These are phyloP conservation scores for Pempheris klunzingeri DNA, from an alignment of 2,797 vertebrate species.

Conservation along the genomic window DNA sequence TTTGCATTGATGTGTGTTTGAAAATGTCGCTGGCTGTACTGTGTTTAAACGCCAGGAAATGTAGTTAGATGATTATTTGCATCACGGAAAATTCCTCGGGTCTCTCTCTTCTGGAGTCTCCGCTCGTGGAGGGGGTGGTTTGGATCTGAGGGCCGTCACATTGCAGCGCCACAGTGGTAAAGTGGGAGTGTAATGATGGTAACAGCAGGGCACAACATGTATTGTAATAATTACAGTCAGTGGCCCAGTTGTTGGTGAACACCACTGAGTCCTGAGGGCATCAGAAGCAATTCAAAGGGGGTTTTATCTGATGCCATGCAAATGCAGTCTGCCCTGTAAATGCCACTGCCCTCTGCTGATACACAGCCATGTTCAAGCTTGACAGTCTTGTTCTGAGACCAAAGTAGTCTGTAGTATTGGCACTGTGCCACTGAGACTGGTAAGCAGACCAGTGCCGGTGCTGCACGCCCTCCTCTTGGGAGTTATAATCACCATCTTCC, in stretches of 20 bases:
- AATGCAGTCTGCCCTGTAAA: constrained; percentile 57
- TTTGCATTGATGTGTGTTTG: constrained; percentile 50
- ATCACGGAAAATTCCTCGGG: constrained; percentile 26
- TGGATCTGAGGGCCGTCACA: constrained; percentile 3
- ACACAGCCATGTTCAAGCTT: constrained; percentile 31
- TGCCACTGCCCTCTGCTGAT: constrained; percentile 55
- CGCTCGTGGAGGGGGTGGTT: constrained; percentile 3
- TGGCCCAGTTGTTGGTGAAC: constrained; percentile 65
- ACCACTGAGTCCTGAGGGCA: constrained; percentile 55
- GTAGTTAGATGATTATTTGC: constrained; percentile 35
- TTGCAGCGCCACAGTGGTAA: constrained; percentile 10
- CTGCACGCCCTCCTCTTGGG: constrained; percentile 1
- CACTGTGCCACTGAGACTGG: constrained; percentile 22
- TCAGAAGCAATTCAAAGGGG: constrained; percentile 45
- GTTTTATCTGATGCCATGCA: constrained; percentile 63
- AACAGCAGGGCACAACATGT: constrained; percentile 31
- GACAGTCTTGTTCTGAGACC: constrained; percentile 43
- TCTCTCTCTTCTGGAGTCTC: constrained; percentile 7
- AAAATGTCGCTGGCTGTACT: constrained; percentile 41
- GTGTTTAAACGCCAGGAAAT: constrained; percentile 41
- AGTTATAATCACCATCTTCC: background rate
- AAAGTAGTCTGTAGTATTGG: constrained; percentile 40
- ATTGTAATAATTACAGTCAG: constrained; percentile 60
- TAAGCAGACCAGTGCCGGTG: constrained; percentile 15
- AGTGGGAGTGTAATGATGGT: constrained; percentile 12